Evolutionary conservation across 1,140 invertebrate species (phyloP).

Genomic region (Eulimnadia texana): DNA sequence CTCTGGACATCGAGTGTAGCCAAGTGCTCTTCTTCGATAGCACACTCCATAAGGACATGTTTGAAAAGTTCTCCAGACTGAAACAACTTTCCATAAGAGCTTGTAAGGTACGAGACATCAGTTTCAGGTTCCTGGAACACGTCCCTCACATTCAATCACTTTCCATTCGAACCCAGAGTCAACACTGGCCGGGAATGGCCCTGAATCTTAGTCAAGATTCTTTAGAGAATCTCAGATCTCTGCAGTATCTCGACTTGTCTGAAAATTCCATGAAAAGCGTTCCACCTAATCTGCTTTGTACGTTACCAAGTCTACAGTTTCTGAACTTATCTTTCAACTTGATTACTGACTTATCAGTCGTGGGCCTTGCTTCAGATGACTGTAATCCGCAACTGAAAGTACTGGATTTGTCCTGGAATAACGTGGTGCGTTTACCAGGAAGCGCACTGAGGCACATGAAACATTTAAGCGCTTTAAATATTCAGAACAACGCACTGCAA

Average conservation of each 20-base stretch:
- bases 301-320: slow-evolving; percentile 45
- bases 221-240: slow-evolving; percentile 46
- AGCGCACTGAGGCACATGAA: slow-evolving; percentile 58
- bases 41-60: slow-evolving; percentile 37
- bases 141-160: slow-evolving; percentile 49
- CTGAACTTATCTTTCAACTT: slow-evolving; percentile 64
- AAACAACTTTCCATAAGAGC: slow-evolving; percentile 53
- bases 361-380: slow-evolving; percentile 42
- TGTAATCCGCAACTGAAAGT: slow-evolving; percentile 37
- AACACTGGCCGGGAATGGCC: slow-evolving; percentile 61
- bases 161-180: slow-evolving; percentile 55
- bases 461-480: slow-evolving; percentile 33
- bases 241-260: slow-evolving; percentile 53
- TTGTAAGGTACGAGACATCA: slow-evolving; percentile 61
- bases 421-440: slow-evolving; percentile 46
- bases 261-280: slow-evolving; percentile 67
- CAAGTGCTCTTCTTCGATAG: slow-evolving; percentile 66
- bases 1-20: slow-evolving; percentile 56
- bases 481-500: too few relatives aligned
- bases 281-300: slow-evolving; percentile 55
- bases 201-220: slow-evolving; percentile 55
- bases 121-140: slow-evolving; percentile 45
- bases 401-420: slow-evolving; percentile 58
- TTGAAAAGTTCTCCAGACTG: slow-evolving; percentile 39
- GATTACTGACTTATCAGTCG: slow-evolving; percentile 51